Conservation (phyloP, 1,140 invertebrate genomes). For the Delia radicum region DNA sequence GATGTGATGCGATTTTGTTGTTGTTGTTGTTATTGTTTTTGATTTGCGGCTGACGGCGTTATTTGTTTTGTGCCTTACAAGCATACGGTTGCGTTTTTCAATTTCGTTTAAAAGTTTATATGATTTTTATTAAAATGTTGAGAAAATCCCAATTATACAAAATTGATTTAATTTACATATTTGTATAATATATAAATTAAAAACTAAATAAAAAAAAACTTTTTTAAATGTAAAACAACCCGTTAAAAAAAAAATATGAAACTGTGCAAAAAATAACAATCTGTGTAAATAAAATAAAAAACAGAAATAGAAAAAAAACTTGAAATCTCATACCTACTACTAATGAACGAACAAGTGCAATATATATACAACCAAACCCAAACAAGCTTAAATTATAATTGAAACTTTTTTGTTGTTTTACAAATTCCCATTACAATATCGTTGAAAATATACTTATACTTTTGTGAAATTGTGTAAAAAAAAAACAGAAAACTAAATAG, state of each 20-base stretch:
- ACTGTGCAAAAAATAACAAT: background rate
- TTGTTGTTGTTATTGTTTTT: conserved; percentile 6
- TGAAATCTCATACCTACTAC: background rate
- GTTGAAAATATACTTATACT: background rate
- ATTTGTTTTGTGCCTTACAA: conserved; percentile 24
- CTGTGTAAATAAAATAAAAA: background rate
- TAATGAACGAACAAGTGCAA: background rate
- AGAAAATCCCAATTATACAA: background rate
- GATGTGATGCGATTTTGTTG: conserved; percentile 21
- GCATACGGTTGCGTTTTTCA: conserved; percentile 22
- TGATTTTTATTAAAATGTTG: background rate
- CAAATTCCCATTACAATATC: background rate
- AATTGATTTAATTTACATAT: too few species aligned
- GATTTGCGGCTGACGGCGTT: conserved; percentile 7
- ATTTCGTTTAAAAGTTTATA: background rate
- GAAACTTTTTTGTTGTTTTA: background rate
- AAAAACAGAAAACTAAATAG: background rate
- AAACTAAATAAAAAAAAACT: background rate
- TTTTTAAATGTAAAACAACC: background rate
- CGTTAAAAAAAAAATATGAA: too few species aligned
- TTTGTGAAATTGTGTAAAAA: background rate
- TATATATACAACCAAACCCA: background rate
- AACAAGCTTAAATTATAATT: background rate
- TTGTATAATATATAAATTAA: too few species aligned
- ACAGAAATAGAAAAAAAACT: background rate